Evolutionary conservation across 2,113 vertebrate genomes (phyloP), one percentile per base, ranked within the genome.

Genomic region (Petromus typicus): DNA sequence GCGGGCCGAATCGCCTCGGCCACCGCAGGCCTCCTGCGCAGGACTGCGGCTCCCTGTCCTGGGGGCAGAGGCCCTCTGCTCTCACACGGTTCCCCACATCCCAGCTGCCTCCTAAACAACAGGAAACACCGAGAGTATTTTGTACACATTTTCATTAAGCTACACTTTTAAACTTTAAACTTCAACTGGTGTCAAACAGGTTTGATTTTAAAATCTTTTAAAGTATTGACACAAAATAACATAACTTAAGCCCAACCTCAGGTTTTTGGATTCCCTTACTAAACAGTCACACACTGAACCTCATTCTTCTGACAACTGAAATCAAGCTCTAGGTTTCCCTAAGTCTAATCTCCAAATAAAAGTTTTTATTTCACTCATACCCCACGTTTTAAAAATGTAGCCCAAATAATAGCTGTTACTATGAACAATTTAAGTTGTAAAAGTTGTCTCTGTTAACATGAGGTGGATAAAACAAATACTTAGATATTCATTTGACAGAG

Each of bases 121-220:
- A 67, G 22, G 14, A 90, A 79, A 90, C 32, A 40, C 63, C 48
- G 86, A 12, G 87, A 75, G 7, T 17, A 67, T 85, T 80, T 93
- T 63, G 25, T 80, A 56, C 4, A 76, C 51, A 90, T n/a, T 81
- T 87, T 76, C 34, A 85, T 78, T 69, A 59, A 37, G 63, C 9
- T 78, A 43, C 18, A 81, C 14, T 69, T 92, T 59, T 79, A 63
- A 94, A 96, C 10, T 85, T 85, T 75, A 76, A 94, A 95, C 34
- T 2, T 81, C 20, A 67, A 76, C 4, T 37, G 3, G 11, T 54
- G 4, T 30, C 67, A 86, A 82, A 30, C 37, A 48, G 4, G 4
- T 34, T 67, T 91, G 61, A 43, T 59, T 86, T 87, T 80, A 57
- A 88, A 59, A 54, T 40, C 30, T 13, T 69, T 56, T 45, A 27